Evolutionary conservation across 2,888 invertebrate species (phyloP).

Genomic region (Oligia fasciuncula): DNA sequence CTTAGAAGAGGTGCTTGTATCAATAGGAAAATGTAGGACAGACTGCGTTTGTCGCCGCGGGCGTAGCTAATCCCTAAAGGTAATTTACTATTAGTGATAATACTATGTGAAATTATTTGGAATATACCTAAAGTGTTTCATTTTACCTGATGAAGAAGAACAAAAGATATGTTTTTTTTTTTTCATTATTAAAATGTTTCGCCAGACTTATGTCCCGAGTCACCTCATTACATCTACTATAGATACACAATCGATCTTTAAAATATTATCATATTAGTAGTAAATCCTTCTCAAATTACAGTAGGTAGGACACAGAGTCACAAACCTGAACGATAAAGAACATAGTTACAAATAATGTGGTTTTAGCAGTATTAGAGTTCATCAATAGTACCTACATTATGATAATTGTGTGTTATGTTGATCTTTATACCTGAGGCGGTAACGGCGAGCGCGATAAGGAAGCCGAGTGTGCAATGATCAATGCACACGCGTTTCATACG

Average conservation of each 20-base stretch:
- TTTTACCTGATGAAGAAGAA: not conserved
- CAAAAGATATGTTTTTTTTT: not conserved
- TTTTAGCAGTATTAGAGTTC: not conserved
- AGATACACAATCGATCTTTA: not conserved
- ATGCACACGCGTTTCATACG: too few relatives aligned
- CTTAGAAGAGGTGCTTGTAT: slow-evolving; percentile 52
- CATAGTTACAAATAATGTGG: not conserved
- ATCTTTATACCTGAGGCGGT: too few relatives aligned
- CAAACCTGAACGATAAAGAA: not conserved
- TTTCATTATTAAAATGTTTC: not conserved
- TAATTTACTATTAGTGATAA: not conserved
- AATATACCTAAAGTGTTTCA: not conserved
- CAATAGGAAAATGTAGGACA: slow-evolving; percentile 41
- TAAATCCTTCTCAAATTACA: not conserved
- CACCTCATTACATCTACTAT: not conserved
- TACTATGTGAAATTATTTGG: not conserved
- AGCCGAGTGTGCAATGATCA: too few relatives aligned
- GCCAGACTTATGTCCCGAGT: not conserved
- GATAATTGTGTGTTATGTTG: too few relatives aligned
- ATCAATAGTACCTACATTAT: not conserved
- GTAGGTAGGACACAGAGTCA: not conserved
- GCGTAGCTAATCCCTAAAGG: not conserved
- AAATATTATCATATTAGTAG: not conserved
- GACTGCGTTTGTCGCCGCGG: slow-evolving; percentile 9
- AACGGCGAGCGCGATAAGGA: too few relatives aligned